phyloP scores from a whole-genome alignment of 2,888 invertebrate genomes.

The Erebia aethiops region DNA sequence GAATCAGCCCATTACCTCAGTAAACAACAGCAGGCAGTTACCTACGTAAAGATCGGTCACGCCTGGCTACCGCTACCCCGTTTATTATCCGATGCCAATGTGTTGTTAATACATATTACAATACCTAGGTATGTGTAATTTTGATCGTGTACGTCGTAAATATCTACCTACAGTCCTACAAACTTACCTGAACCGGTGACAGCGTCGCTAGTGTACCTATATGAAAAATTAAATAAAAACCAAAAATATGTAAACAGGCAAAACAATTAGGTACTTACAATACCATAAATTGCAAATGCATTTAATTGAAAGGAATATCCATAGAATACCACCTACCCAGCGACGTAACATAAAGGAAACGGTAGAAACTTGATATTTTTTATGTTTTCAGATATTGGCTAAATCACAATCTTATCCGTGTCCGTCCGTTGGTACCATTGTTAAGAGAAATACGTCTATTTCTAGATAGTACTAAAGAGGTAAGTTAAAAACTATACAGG shows the following conservation, averaged over 20 bases:
- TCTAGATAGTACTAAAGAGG: constrained; percentile 86
- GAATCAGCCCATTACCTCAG: too few species aligned
- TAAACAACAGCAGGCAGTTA: constrained; percentile 29
- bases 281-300: too few species aligned
- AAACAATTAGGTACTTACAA: neutral
- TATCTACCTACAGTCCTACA: neutral
- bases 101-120: constrained; percentile 17
- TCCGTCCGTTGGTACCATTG: constrained; percentile 86
- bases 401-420: constrained; percentile 87
- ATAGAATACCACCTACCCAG: too few species aligned
- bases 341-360: too few species aligned
- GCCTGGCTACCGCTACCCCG: constrained; percentile 49
- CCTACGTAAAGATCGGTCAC: constrained; percentile 42
- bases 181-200: too few species aligned
- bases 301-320: too few species aligned
- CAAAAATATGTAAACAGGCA: too few species aligned
- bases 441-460: constrained; percentile 88
- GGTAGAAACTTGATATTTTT: neutral
- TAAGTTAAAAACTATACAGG: neutral
- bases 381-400: constrained; percentile 85
- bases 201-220: too few species aligned
- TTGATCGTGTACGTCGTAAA: neutral
- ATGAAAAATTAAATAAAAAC: too few species aligned
- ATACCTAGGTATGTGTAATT: constrained; percentile 4
- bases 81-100: constrained; percentile 29